These are phyloP conservation scores for Lipophrys pholis DNA, from an alignment of 2,113 vertebrate species.

Conservation along the genomic window DNA sequence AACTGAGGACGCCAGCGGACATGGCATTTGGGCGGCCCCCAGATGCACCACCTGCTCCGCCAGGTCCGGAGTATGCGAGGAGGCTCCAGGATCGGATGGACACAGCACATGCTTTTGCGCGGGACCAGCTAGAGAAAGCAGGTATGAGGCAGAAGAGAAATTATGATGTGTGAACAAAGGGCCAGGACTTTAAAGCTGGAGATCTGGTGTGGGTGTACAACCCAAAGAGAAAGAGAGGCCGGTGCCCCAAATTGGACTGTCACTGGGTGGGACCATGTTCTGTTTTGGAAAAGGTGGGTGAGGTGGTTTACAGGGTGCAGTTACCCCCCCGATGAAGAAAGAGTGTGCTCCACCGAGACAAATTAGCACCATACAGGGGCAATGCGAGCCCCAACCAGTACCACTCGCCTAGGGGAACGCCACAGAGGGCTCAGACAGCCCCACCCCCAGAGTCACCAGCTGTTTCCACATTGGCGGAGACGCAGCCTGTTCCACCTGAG, in stretches of 20 bases:
- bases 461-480: too few species aligned
- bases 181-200: not conserved
- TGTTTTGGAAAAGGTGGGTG: not conserved
- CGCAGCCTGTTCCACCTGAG: too few species aligned
- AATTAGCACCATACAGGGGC: not conserved
- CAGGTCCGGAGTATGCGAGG: not conserved
- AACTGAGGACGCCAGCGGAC: not conserved
- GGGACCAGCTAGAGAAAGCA: not conserved
- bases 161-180: not conserved
- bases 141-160: not conserved
- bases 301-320: not conserved
- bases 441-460: too few species aligned
- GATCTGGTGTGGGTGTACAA: not conserved
- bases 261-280: not conserved
- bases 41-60: not conserved
- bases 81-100: not conserved
- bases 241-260: not conserved
- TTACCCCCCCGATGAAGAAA: not conserved
- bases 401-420: too few species aligned
- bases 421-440: too few species aligned
- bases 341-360: not conserved
- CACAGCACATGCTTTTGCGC: not conserved
- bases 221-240: not conserved
- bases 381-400: not conserved
- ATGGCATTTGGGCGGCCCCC: not conserved